Evolutionary conservation across 2,797 vertebrate genomes (phyloP).

Genomic region (Tokudaia tokunoshimensis): DNA sequence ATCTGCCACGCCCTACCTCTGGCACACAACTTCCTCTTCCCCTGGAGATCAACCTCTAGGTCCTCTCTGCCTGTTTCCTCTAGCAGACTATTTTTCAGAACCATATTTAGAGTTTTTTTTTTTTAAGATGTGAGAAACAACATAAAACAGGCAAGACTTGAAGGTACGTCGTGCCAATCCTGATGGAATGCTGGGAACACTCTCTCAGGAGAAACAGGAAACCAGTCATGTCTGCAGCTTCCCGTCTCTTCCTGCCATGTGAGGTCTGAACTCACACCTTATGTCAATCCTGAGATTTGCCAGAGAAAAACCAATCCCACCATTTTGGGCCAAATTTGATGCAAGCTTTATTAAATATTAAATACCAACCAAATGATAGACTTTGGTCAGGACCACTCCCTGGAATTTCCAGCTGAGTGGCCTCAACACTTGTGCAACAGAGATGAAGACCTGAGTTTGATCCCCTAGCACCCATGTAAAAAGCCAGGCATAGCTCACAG

Average conservation of each 20-base stretch:
- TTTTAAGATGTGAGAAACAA: neutral
- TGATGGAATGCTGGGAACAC: no score
- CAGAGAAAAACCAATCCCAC: neutral
- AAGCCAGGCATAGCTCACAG: neutral
- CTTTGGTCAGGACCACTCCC: neutral
- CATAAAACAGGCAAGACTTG: neutral
- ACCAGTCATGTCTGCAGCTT: neutral
- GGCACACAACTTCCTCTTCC: constrained; percentile 28
- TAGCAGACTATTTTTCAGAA: neutral
- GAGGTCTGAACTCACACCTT: neutral
- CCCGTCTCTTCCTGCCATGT: neutral
- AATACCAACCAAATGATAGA: neutral
- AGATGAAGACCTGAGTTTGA: neutral
- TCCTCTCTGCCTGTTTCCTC: neutral
- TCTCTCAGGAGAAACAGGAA: neutral
- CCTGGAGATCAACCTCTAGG: neutral
- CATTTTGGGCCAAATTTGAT: neutral
- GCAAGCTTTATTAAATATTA: neutral
- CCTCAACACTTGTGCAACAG: neutral
- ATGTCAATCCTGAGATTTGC: neutral
- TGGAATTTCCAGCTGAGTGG: neutral
- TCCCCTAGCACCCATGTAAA: neutral
- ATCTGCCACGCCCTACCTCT: neutral
- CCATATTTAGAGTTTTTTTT: neutral
- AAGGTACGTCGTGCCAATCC: neutral